Evolutionary conservation across 2,113 vertebrate species (phyloP).

Genomic region (Actinemys pallida): DNA sequence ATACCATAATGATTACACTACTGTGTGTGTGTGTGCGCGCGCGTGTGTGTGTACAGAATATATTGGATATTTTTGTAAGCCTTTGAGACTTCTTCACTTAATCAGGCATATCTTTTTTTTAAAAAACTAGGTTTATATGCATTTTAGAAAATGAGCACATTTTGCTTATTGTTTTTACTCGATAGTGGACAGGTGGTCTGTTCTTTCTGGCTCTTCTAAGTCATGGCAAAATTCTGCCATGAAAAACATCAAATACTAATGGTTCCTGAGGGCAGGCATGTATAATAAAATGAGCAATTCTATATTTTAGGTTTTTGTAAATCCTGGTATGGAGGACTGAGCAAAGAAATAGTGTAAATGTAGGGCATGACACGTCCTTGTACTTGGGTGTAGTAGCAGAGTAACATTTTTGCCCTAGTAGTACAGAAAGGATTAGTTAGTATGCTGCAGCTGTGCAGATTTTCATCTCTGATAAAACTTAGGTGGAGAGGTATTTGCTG

Average conservation of each 20-base stretch:
- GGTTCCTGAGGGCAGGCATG: not conserved
- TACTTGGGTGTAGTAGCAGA: not conserved
- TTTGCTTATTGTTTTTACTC: not conserved
- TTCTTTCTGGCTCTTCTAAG: not conserved
- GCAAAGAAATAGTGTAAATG: not conserved
- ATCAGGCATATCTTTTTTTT: not conserved
- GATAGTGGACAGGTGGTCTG: not conserved
- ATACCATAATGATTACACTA: not conserved
- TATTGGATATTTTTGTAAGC: not conserved
- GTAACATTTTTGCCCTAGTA: not conserved
- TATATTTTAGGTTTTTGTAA: conserved; percentile 16
- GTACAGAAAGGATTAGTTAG: conserved; percentile 20
- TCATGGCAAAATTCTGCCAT: not conserved
- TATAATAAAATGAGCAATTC: not conserved
- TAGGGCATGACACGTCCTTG: not conserved
- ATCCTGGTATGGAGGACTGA: not conserved
- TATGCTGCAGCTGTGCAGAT: conserved; percentile 59
- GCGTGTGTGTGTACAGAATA: not conserved
- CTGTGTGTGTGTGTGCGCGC: not conserved
- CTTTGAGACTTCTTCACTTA: not conserved
- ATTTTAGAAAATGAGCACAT: not conserved
- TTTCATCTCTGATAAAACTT: conserved; percentile 81
- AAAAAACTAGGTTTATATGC: not conserved
- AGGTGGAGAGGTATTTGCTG: conserved; percentile 78
- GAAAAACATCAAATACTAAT: not conserved